phyloP scores from a whole-genome alignment of 2,113 vertebrate genomes.

The Rousettus leschenaultii region DNA sequence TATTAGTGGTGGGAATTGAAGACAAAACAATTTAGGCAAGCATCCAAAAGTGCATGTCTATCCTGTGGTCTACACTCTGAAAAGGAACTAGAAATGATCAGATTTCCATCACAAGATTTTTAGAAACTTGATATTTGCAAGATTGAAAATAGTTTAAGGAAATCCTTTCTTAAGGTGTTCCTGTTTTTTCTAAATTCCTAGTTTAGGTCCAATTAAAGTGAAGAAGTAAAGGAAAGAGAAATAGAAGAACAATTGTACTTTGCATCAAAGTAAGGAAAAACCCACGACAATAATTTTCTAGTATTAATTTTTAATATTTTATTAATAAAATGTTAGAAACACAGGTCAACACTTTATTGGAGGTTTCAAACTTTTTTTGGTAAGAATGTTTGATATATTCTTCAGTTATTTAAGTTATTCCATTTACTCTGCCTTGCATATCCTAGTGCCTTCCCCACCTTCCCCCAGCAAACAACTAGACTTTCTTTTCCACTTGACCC shows the following conservation, averaged over 20 bases:
- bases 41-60: neutral
- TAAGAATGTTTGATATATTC: neutral
- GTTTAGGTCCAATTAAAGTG: neutral
- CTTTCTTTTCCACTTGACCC: neutral
- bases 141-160: slow-evolving; percentile 47
- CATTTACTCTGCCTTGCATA: neutral
- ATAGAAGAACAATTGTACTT: neutral
- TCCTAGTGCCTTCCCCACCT: neutral
- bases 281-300: neutral
- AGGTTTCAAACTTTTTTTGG: neutral
- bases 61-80: neutral
- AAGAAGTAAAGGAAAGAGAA: neutral
- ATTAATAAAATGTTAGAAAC: neutral
- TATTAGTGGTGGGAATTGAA: neutral
- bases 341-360: neutral
- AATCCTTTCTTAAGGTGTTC: slow-evolving; percentile 19
- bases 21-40: neutral
- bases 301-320: neutral
- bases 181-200: neutral
- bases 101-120: slow-evolving; percentile 24
- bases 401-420: neutral
- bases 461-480: neutral
- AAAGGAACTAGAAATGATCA: neutral
- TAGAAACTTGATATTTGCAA: slow-evolving; percentile 49
- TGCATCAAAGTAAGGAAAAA: neutral